Base-by-base conservation (phyloP, 2,797 vertebrate species). In the Discoglossus pictus region DNA sequence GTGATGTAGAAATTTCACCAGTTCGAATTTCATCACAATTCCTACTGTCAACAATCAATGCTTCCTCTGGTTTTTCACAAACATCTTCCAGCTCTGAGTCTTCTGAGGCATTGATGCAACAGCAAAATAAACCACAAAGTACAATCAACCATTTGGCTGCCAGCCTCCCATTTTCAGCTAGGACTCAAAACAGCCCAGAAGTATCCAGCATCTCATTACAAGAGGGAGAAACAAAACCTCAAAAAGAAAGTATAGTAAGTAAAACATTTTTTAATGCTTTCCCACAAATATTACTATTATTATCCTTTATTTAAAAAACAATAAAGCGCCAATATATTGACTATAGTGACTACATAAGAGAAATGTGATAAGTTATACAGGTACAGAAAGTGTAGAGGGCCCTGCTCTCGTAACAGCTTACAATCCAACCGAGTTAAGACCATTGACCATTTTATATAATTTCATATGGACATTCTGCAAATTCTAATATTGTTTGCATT, bases 1-100 rank as follows among this genome's bases (percentile, higher is more conserved):
- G 16, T 0, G 0, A 48, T 44, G 47, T 69, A 2, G 36, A 0
- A 0, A 6, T 0, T 1, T 17, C 24, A 17, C 61, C 64, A 31
- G 78, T 46, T 7, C 65, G 48, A 59, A 39, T 34, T 17, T 60
- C 70, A 17, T 53, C 42, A 1, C 48, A 2, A 0, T 4, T 1
- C 0, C 24, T 0, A 0, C 25, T 24, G 2, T 64, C 61, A 18
- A 38, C 68, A 23, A 52, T 40, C 6, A 43, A 47, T 59, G 44
- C 61, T 65, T 59, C 68, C 27, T 36, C 84, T 76, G 68, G 46
- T 60, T 72, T 71, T 74, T 73, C 78, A 83, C 84, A 87, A 83
- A 73, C 40, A 62, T 59, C 75, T 64, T 65, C 81, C 74, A 77
- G 74, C 51, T 58, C 76, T 24, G 73, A 79, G 39, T 74, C 55